Evolutionary conservation across 2,797 vertebrate genomes (phyloP).

Genomic region (Centropyge bicolor): DNA sequence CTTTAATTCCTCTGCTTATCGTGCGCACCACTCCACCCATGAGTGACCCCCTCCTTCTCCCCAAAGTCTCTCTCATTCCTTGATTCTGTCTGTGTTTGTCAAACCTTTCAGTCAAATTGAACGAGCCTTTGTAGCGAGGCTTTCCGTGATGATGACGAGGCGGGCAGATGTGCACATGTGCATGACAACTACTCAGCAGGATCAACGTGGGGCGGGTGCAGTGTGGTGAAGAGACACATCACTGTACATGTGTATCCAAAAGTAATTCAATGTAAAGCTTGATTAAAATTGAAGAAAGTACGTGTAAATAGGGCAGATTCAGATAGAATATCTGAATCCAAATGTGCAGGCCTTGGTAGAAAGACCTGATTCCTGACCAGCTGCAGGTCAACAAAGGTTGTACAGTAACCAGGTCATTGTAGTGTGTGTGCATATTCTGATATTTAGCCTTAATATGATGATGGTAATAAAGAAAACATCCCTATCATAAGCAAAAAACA

Average conservation of each 20-base stretch:
- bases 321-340: neutral
- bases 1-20: conserved; percentile 78
- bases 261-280: neutral
- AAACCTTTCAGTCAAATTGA: conserved; percentile 59
- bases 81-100: conserved; percentile 18
- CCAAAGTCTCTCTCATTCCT: conserved; percentile 13
- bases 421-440: neutral
- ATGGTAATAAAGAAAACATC: neutral
- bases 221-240: neutral
- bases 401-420: neutral
- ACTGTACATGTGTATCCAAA: neutral
- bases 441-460: no score
- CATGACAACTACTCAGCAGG: conserved; percentile 1
- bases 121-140: conserved; percentile 32
- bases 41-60: conserved; percentile 9
- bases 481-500: neutral
- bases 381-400: neutral
- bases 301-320: neutral
- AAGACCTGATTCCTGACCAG: neutral
- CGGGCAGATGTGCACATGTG: conserved; percentile 8
- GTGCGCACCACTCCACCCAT: conserved; percentile 22
- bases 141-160: conserved; percentile 1
- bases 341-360: neutral
- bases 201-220: neutral
- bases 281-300: conserved; percentile 7